A percentile compares a stretch with the other conserved stretches of the same genome.
Evolutionary conservation across 2,888 invertebrate species (phyloP).

Genomic region (Sialis lutaria): DNA sequence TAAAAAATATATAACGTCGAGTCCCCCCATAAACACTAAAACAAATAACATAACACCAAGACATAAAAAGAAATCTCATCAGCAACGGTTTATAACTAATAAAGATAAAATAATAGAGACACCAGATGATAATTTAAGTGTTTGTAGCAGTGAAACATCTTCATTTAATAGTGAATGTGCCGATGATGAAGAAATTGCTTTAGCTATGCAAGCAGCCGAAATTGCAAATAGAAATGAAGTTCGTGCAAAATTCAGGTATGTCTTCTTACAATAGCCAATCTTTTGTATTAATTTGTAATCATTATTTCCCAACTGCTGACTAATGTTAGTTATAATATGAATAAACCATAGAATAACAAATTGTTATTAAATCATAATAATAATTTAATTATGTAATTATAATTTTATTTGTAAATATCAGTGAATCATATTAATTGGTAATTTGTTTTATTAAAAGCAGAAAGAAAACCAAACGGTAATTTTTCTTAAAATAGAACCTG

Average conservation of each 20-base stretch:
- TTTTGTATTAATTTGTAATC: background rate
- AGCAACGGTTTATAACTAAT: background rate
- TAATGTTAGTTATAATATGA: background rate
- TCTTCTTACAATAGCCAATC: conserved; percentile 6
- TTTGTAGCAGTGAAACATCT: conserved; percentile 36
- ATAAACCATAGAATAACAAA: background rate
- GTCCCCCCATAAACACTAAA: background rate
- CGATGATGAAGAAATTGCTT: conserved; percentile 73
- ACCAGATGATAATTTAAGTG: conserved; percentile 18
- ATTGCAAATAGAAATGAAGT: conserved; percentile 62
- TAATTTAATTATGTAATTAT: background rate
- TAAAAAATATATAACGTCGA: conserved; percentile 4
- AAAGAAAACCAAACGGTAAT: no score
- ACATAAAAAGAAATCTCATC: conserved; percentile 2
- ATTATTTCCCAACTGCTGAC: no score
- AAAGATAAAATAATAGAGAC: background rate
- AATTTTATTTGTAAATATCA: background rate
- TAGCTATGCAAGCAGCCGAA: conserved; percentile 73
- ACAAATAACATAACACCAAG: background rate
- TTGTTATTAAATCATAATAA: background rate
- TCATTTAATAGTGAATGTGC: conserved; percentile 63
- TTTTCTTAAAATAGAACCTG: no score
- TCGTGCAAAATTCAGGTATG: conserved; percentile 59
- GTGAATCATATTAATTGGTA: background rate
- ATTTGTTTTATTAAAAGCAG: no score